Evolutionary conservation across 2,888 invertebrate species (phyloP), one percentile per base, ranked within the genome.

Genomic region (Stratiomys singularior): DNA sequence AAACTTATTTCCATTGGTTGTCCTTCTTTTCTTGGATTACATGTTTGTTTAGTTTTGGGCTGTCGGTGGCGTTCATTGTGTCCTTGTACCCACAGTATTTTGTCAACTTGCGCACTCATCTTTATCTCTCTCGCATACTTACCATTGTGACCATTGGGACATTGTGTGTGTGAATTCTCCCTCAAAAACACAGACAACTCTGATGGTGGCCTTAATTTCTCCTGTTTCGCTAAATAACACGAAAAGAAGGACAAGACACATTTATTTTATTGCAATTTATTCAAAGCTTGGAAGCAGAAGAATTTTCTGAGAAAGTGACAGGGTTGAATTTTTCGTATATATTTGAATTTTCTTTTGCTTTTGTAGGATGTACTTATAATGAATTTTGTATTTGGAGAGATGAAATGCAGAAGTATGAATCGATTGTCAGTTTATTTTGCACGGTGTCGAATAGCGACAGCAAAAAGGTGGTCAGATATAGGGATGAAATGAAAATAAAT

Each of bases 181-280:
- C 11, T 44, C 46, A 44, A 15, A 15, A 44, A n/a, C 7, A n/a
- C 52, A 52, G 52, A 52, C 15, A n/a, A 4, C 4, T 15, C 1
- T 52, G 11, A 4, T 18, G 18, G 7, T 52, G 4, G 52, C 9
- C 37, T 9, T n/a, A 37, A 52, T 52, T 52, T 52, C 52, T 66
- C 37, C 66, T 30, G 13, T 30, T 66, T 37, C 18, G 66, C n/a
- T 66, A 66, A 66, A 66, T 66, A 37, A 66, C 66, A 66, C 37
- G 66, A 66, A 66, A 66, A 66, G 37, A 66, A 66, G 66, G 66
- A 66, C 66, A 37, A 30, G 30, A 66, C 52, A 52, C 52, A n/a
- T 52, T 52, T 52, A 52, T 52, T 52, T 15, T 15, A 52, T 52
- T 52, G n/a, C 37, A 9, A 5, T 37, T 37, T 37, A 37, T 37